phyloP scores from a whole-genome alignment of 2,888 invertebrate species.

The Sphecodes monilicornis region DNA sequence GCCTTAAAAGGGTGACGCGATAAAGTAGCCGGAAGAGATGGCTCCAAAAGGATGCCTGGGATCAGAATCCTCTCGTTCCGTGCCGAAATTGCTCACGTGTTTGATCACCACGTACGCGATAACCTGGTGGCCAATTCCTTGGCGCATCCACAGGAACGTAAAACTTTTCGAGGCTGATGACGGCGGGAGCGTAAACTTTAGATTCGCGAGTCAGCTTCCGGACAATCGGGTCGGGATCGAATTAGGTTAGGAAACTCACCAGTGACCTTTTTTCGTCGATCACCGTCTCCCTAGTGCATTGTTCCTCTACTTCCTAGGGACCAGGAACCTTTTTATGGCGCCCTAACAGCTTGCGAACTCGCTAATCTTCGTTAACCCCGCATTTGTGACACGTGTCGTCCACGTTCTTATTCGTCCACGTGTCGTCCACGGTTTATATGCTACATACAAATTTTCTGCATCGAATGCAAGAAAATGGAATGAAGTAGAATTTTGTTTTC shows the following conservation, averaged over 20 bases:
- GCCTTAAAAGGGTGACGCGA: slow-evolving; percentile 37
- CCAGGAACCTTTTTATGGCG: neutral
- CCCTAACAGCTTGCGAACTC: neutral
- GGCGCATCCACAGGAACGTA: neutral
- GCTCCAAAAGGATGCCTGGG: neutral
- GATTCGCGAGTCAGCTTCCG: neutral
- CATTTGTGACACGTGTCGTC: neutral
- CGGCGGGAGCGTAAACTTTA: slow-evolving; percentile 1
- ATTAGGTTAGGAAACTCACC: neutral
- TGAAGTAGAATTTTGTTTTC: too few relatives aligned
- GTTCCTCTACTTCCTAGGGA: neutral
- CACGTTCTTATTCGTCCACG: too few relatives aligned
- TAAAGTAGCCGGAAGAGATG: slow-evolving; percentile 12
- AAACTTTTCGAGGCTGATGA: neutral
- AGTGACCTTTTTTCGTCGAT: neutral
- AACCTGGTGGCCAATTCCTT: slow-evolving; percentile 4
- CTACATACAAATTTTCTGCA: too few relatives aligned
- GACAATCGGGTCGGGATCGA: neutral
- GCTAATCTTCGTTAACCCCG: neutral
- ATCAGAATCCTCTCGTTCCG: slow-evolving; percentile 14
- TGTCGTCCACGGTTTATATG: too few relatives aligned
- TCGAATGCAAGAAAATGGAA: too few relatives aligned
- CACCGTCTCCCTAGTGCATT: neutral
- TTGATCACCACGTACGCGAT: slow-evolving; percentile 20
- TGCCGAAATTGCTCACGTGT: slow-evolving; percentile 34